These are phyloP conservation scores for Bos taurus DNA, from an alignment of 2,113 vertebrate genomes.

Conservation along the genomic window DNA sequence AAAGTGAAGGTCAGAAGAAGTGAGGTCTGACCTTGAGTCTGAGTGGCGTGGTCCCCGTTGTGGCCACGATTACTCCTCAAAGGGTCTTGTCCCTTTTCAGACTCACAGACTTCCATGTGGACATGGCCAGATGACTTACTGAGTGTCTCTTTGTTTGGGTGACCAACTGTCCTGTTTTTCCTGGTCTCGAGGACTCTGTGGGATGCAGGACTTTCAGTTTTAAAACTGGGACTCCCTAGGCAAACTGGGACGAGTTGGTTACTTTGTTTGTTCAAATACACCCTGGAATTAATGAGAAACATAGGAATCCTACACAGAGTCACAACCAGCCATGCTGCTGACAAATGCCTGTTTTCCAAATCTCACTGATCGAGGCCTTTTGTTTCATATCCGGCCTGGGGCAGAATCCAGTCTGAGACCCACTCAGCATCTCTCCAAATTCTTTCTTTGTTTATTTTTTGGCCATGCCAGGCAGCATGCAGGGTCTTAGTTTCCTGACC, in stretches of 20 bases:
- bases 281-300: neutral
- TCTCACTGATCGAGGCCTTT: neutral
- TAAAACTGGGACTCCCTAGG: neutral
- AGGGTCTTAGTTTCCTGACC: neutral
- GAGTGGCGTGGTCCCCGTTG: rapidly evolving
- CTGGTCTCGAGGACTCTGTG: neutral
- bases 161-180: neutral
- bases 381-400: neutral
- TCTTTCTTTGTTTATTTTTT: neutral
- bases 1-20: neutral
- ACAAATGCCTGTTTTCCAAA: neutral
- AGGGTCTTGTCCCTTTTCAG: neutral
- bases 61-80: neutral
- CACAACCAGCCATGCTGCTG: rapidly evolving
- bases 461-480: neutral
- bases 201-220: neutral
- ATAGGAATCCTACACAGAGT: neutral
- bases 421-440: neutral
- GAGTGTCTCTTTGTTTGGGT: neutral
- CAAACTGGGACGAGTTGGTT: neutral
- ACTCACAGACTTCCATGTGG: neutral
- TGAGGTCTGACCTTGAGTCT: neutral
- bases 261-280: neutral
- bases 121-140: neutral
- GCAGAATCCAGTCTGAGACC: neutral